Conservation (phyloP, 2,888 invertebrate genomes). For the Agriopis aurantiaria region DNA sequence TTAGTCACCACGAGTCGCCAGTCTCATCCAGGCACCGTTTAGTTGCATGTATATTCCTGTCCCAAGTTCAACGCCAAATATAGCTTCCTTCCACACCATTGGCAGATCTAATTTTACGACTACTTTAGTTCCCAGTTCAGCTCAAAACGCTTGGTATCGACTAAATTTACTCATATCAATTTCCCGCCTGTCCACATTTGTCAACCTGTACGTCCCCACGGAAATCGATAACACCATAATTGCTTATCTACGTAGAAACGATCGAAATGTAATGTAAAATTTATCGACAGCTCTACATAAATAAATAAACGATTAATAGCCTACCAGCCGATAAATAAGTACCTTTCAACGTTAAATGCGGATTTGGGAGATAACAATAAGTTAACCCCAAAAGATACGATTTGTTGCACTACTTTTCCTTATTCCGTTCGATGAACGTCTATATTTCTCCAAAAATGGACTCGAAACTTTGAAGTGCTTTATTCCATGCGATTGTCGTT, state of each 20-base stretch:
- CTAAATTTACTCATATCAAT: constrained; percentile 9
- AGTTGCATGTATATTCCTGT: constrained; percentile 41
- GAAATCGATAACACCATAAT: constrained; percentile 24
- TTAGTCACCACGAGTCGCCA: constrained; percentile 20
- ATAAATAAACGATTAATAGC: constrained; percentile 27
- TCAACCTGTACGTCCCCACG: constrained; percentile 12
- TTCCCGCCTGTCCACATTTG: background rate
- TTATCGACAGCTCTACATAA: constrained; percentile 22
- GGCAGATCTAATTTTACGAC: constrained; percentile 13
- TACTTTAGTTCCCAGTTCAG: constrained; percentile 12
- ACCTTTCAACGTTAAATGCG: constrained; percentile 5
- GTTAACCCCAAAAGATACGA: constrained; percentile 1
- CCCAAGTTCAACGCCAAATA: constrained; percentile 31
- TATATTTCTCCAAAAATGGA: background rate
- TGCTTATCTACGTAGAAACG: constrained; percentile 25
- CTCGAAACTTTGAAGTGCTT: constrained; percentile 15
- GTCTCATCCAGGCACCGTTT: constrained; percentile 11
- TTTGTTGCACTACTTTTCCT: background rate
- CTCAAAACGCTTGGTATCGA: too few relatives aligned
- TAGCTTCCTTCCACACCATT: constrained; percentile 23
- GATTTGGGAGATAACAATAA: constrained; percentile 14
- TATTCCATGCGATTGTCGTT: constrained; percentile 25
- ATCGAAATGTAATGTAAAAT: constrained; percentile 32
- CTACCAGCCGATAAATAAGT: constrained; percentile 10
- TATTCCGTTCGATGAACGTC: constrained; percentile 7